A percentile compares a stretch with the other conserved stretches of the same genome.
Evolutionary conservation across 1,140 invertebrate species (phyloP).

Genomic region (Phenacoccus solenopsis): DNA sequence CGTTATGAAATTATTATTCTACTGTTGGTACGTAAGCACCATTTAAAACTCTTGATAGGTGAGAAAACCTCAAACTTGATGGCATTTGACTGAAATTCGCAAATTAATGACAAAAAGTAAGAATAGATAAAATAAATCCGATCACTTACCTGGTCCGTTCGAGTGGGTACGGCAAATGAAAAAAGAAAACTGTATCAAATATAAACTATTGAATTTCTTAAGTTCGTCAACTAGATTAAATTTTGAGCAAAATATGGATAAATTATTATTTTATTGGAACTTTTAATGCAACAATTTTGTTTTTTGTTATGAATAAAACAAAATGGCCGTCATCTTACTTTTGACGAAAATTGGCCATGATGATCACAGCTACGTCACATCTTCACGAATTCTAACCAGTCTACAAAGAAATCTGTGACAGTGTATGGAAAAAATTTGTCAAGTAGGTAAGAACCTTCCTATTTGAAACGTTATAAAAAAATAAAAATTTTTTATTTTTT

Average conservation of each 20-base stretch:
- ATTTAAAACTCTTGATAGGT: too few species aligned
- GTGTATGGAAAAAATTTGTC: too few species aligned
- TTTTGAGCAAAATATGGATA: not conserved
- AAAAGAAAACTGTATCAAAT: not conserved
- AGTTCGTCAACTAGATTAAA: not conserved
- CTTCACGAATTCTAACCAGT: not conserved
- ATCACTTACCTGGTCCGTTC: not conserved
- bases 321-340: not conserved
- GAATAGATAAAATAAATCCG: not conserved
- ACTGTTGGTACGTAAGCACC: too few species aligned
- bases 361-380: not conserved
- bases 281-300: not conserved
- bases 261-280: not conserved
- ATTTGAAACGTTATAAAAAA: too few species aligned
- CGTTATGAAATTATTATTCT: too few species aligned
- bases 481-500: too few species aligned
- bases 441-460: too few species aligned
- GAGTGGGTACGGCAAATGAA: not conserved
- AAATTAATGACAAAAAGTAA: not conserved
- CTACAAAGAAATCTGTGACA: too few species aligned
- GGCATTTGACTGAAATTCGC: not conserved
- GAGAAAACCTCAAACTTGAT: too few species aligned
- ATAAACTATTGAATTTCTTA: not conserved
- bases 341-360: not conserved
- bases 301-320: slow-evolving; percentile 3